Base-by-base conservation (phyloP, 2,888 invertebrate genomes). In the Nymphalis polychloros region DNA sequence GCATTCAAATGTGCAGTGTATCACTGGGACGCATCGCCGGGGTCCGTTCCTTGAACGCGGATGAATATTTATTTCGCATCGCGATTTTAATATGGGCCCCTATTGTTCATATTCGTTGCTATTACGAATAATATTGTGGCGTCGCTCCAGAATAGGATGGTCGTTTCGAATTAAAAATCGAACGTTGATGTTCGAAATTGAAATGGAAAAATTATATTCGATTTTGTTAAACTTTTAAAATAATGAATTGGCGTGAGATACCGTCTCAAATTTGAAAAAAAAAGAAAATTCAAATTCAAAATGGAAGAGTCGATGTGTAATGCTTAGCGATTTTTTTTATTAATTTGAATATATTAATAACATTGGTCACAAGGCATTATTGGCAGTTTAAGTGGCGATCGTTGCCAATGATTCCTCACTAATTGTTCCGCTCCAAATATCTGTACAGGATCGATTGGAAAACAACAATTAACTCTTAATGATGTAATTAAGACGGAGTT, bases 21-120 rank as follows among this genome's bases (percentile, higher is more conserved):
- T 90, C 90, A 79, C 77, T 72, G 73, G 79, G 79, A 82, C 81
- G 82, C 82, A 90, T 91, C 90, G 82, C 67, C 78, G 75, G 76
- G 69, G 78, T 73, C 71, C 73, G 78, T 82, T 84, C 85, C 79
- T 78, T 80, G 86, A 83, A 85, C 79, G 78, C 73, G 83, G 81
- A 90, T 91, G 90, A 90, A 91, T 91, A 90, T 91, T 89, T 90
- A 91, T 90, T 86, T 85, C 73, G 81, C 81, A 81, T 81, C 79
- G 80, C 77, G 79, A 76, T 80, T 83, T 84, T 83, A 81, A 79
- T 83, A 79, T 77, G 73, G 69, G 27, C 73, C 75, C 73, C 81
- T 82, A 88, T 89, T 89, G 88, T 89, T 88, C 78, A 81, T 85
- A 85, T 87, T 87, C 84, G 84, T 86, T 81, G 78, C 78, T 81